Percentiles rank a stretch among this genome's conserved stretches.
Conservation (phyloP, 2,113 vertebrate genomes). For the Cairina moschata region DNA sequence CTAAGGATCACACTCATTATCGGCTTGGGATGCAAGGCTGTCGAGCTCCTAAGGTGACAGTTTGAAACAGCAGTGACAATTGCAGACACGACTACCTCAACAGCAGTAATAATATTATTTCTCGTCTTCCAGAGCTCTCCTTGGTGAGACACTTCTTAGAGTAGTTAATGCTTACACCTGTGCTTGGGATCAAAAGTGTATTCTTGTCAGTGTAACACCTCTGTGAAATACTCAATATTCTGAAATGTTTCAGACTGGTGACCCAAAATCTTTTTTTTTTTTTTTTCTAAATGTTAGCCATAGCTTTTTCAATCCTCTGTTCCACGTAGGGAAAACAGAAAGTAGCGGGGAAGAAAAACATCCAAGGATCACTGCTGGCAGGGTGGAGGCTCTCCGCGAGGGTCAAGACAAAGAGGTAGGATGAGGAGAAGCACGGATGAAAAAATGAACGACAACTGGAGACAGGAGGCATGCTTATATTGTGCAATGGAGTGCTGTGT, state of each 20-base stretch:
- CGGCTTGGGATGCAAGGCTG: fast-evolving
- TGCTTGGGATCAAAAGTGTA: too few relatives aligned
- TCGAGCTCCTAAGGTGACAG: background rate
- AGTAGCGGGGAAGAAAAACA: background rate
- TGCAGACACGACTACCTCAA: background rate
- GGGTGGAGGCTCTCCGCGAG: fast-evolving
- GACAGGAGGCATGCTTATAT: background rate
- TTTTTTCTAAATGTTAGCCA: background rate
- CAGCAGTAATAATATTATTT: background rate
- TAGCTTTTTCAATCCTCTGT: background rate
- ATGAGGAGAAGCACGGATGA: background rate
- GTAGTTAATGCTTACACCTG: background rate
- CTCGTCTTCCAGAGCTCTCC: background rate
- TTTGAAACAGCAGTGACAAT: background rate
- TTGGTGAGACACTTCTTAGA: background rate
- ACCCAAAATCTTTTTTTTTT: too few relatives aligned
- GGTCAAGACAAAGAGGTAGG: background rate
- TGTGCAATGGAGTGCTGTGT: background rate
- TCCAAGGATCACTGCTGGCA: background rate
- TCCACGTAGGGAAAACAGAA: background rate
- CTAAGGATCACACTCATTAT: background rate
- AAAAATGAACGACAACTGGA: background rate
- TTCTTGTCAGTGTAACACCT: background rate
- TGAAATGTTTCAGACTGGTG: background rate
- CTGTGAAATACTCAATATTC: background rate